Evolutionary conservation across 2,888 invertebrate species (phyloP), one percentile per base, ranked within the genome.

Genomic region (Drosophila colorata): DNA sequence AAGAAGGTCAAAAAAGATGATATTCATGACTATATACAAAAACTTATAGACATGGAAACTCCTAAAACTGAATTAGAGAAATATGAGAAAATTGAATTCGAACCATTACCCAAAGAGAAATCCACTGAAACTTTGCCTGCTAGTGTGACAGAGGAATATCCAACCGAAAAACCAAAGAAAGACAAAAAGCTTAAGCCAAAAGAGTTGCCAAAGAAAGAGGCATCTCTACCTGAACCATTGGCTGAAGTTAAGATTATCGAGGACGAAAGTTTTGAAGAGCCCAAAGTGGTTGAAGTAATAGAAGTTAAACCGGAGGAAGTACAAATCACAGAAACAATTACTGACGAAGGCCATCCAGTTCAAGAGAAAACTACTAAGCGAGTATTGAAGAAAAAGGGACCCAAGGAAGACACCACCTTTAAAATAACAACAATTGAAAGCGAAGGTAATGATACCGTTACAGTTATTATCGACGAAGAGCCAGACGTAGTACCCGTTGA

Each of bases 71-170:
- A 91, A 69, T 80, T 91, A 1, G 92, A 93, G 52, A 92, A 92
- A 73, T 91, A 92, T 46, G 92, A 93, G 69, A 91, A 92, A 84
- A 65, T 90, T 18, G 91, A 91, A n/a, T 77, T 91, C n/a, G 92
- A 92, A 69, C 18, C 78, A 2, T 35, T 57, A 6, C 56, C 74
- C 0, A 89, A 87, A 23, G 90, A 84, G 38, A 87, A 80, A 16
- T 57, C 68, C 4, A 51, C 40, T 8, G 84, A 87, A 25, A 35
- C 66, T 4, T 9, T 38, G 1, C 49, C 67, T 2, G 49, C 91
- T 16, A 61, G 65, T 47, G 51, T 88, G 11, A 61, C 74, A 16
- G 91, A 91, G 14, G 87, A 90, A 23, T 44, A 69, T n/a, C 74
- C 81, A 8, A 71, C 88, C 20, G 81, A 89, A 40, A 88, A 90